Conservation (phyloP, 2,888 invertebrate genomes). For the Sinhomidia bicolor region DNA sequence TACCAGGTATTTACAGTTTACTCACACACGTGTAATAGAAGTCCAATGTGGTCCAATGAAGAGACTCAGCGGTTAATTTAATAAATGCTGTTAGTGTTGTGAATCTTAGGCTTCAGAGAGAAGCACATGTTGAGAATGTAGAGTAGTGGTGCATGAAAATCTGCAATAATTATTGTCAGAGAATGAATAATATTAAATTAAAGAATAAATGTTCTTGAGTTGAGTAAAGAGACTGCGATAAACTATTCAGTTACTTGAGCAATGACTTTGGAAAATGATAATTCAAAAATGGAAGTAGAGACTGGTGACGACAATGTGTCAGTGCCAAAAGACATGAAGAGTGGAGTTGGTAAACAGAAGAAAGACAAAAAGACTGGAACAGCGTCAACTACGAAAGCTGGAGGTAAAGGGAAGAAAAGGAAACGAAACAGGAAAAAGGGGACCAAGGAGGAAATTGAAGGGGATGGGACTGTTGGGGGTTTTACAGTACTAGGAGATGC, state of each 20-base stretch:
- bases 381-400: neutral
- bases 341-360: neutral
- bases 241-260: too few species aligned
- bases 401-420: constrained; percentile 83
- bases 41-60: too few species aligned
- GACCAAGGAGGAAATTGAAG: constrained; percentile 56
- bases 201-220: too few species aligned
- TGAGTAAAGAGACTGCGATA: too few species aligned
- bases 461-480: constrained; percentile 81
- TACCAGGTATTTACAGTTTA: neutral
- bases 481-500: constrained; percentile 88
- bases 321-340: neutral
- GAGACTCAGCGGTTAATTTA: constrained; percentile 34
- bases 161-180: too few species aligned
- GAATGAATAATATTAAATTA: too few species aligned
- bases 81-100: neutral
- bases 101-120: neutral
- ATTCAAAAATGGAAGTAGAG: neutral
- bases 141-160: too few species aligned
- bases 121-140: too few species aligned
- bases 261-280: too few species aligned
- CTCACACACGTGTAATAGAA: constrained; percentile 33
- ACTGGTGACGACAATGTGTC: neutral
- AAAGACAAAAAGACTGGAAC: neutral
- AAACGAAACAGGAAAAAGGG: constrained; percentile 80